phyloP scores from a whole-genome alignment of 2,888 invertebrate species.

The Epinotia demarniana region DNA sequence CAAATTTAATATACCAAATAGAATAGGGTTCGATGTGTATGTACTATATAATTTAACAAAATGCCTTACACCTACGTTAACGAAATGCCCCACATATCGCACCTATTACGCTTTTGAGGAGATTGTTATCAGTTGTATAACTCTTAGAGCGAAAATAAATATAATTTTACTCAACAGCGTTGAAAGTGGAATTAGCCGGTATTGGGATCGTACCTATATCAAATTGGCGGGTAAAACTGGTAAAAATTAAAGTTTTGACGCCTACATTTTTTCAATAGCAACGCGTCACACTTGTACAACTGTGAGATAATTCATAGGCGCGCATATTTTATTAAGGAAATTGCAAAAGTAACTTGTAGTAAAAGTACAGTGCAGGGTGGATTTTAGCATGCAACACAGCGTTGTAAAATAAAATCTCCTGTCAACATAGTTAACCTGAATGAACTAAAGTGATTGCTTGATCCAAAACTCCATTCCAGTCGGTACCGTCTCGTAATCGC shows the following conservation, averaged over 20 bases:
- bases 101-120: not conserved
- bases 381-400: too few relatives aligned
- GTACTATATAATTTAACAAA: not conserved
- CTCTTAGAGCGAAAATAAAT: not conserved
- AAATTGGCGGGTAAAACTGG: not conserved
- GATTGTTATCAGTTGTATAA: not conserved
- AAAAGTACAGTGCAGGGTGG: too few relatives aligned
- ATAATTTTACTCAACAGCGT: not conserved
- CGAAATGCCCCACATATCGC: not conserved
- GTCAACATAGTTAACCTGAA: too few relatives aligned
- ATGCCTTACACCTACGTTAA: not conserved
- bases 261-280: slow-evolving; percentile 16
- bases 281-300: not conserved
- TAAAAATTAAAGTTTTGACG: not conserved
- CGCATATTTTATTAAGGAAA: too few relatives aligned
- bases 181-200: not conserved
- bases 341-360: too few relatives aligned
- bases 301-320: not conserved
- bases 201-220: not conserved
- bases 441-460: too few relatives aligned
- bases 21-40: slow-evolving; percentile 5
- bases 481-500: too few relatives aligned
- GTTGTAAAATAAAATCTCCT: too few relatives aligned
- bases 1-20: slow-evolving; percentile 10
- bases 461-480: too few relatives aligned